A percentile compares a stretch with the other conserved stretches of the same genome.
Conservation (phyloP, 2,113 vertebrate species). For the Leucopsar rothschildi region DNA sequence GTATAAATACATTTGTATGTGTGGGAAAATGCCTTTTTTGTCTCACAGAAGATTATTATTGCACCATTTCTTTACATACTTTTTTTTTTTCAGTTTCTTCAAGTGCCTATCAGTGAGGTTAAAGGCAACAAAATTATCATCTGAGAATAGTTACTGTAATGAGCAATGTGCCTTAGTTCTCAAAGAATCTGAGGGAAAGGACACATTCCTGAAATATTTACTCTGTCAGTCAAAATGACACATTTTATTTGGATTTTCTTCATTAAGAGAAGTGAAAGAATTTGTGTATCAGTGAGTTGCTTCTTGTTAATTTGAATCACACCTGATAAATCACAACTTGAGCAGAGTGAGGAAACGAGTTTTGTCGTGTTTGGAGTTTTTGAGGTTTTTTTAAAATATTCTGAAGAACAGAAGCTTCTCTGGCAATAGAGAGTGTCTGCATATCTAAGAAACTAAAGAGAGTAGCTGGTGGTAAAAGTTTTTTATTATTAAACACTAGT, state of each 20-base stretch:
- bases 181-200: not conserved
- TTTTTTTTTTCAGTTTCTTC: not conserved
- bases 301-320: not conserved
- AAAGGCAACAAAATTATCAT: conserved; percentile 17
- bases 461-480: not conserved
- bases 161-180: not conserved
- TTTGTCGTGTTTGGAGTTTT: not conserved
- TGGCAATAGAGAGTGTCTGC: not conserved
- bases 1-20: not conserved
- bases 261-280: not conserved
- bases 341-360: not conserved
- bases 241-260: not conserved
- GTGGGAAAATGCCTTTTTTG: not conserved
- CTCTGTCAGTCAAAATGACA: not conserved
- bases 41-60: not conserved
- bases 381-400: not conserved
- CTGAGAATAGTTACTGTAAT: not conserved
- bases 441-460: not conserved
- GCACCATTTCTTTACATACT: not conserved
- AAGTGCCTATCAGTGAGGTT: not conserved
- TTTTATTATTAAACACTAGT: not conserved
- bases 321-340: not conserved
- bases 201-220: not conserved
- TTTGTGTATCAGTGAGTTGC: not conserved
- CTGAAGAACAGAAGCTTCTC: not conserved